Evolutionary conservation across 2,113 vertebrate genomes (phyloP).

Genomic region (Cyprinodon variegatus): DNA sequence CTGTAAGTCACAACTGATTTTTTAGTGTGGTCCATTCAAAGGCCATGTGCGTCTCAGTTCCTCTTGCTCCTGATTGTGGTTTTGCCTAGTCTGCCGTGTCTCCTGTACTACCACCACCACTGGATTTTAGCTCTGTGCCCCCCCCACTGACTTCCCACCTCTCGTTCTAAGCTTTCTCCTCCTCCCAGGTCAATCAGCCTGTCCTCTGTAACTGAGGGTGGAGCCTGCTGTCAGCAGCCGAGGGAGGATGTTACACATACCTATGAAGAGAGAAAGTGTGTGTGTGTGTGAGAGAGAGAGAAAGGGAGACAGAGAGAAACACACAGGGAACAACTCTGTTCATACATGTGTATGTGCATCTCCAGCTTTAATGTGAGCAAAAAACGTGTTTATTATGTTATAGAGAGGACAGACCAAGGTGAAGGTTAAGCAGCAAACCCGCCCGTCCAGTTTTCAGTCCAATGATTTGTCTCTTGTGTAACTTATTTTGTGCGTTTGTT

Average conservation of each 20-base stretch:
- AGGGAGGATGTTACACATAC: constrained; percentile 60
- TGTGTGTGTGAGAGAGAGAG: background rate
- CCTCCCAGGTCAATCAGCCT: constrained; percentile 69
- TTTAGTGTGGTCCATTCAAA: constrained; percentile 59
- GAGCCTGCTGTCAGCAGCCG: constrained; percentile 53
- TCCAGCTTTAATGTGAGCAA: background rate
- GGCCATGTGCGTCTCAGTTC: constrained; percentile 41
- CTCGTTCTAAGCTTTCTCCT: constrained; percentile 55
- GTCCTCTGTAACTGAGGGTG: constrained; percentile 73
- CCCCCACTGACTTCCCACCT: constrained; percentile 32
- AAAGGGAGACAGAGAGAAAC: constrained; percentile 8
- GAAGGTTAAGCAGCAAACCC: background rate
- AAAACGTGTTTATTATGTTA: background rate
- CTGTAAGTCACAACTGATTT: constrained; percentile 28
- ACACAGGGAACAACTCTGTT: constrained; percentile 11
- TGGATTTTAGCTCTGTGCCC: constrained; percentile 67
- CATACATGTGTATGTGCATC: constrained; percentile 8
- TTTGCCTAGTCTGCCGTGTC: constrained; percentile 55
- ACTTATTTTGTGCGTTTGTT: constrained; percentile 41
- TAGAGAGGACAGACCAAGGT: background rate
- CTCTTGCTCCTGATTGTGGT: constrained; percentile 43
- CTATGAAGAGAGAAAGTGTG: constrained; percentile 46
- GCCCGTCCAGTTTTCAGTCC: background rate
- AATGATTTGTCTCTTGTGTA: constrained; percentile 30
- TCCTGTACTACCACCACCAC: constrained; percentile 61